Evolutionary conservation across 2,888 invertebrate genomes (phyloP).

Genomic region (Diloba caeruleocephala): DNA sequence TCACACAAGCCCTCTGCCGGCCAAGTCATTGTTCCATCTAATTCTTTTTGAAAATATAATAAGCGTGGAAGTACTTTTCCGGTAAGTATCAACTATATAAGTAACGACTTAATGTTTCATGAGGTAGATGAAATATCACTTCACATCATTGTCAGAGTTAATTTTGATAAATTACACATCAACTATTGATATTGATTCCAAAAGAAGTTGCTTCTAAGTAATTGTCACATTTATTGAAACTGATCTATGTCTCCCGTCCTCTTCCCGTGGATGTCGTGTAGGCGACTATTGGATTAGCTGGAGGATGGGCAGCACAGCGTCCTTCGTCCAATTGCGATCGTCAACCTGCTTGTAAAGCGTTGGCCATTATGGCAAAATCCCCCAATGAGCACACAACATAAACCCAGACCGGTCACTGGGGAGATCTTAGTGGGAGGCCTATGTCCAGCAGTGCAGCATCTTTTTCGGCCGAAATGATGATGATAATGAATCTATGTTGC

Average conservation of each 20-base stretch:
- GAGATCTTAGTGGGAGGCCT: no score
- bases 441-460: no score
- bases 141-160: constrained; percentile 28
- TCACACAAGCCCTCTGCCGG: not conserved
- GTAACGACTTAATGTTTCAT: constrained; percentile 36
- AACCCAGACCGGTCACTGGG: no score
- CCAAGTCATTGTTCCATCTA: constrained; percentile 1
- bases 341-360: no score
- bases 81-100: constrained; percentile 38
- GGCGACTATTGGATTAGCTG: no score
- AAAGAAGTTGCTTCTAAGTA: constrained; percentile 15
- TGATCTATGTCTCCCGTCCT: constrained; percentile 16
- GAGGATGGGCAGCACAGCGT: no score
- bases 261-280: no score
- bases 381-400: no score
- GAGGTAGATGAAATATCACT: constrained; percentile 49
- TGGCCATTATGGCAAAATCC: no score
- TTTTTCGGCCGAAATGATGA: no score
- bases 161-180: constrained; percentile 24
- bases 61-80: constrained; percentile 36
- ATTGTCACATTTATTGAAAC: constrained; percentile 15
- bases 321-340: no score
- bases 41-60: constrained; percentile 22
- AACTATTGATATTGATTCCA: not conserved
- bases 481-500: constrained; percentile 16